These are phyloP conservation scores for Dromius quadrimaculatus DNA, from an alignment of 2,888 invertebrate genomes.

Conservation along the genomic window DNA sequence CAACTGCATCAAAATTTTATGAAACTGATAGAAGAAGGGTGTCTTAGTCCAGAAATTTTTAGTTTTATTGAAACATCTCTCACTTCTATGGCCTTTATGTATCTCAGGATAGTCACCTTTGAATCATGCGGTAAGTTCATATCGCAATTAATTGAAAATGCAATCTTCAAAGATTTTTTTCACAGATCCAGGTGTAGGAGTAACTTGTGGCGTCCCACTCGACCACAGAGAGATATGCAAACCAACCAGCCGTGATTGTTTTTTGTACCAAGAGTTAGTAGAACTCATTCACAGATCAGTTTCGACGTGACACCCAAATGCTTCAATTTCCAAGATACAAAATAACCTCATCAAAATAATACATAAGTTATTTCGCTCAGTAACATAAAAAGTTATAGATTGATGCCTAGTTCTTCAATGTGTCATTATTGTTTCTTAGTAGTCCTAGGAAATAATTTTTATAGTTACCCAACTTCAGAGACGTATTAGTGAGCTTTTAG, in stretches of 20 bases:
- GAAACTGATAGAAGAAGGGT: slow-evolving; percentile 68
- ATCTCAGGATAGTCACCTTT: slow-evolving; percentile 80
- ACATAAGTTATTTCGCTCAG: slow-evolving; percentile 6
- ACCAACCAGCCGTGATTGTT: slow-evolving; percentile 77
- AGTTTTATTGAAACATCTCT: slow-evolving; percentile 84
- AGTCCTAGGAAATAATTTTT: background rate
- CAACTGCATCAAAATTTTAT: slow-evolving; percentile 76
- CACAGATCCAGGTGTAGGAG: slow-evolving; percentile 85
- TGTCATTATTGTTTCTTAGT: background rate
- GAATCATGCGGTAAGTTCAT: slow-evolving; percentile 78
- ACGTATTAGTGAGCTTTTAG: slow-evolving; percentile 39
- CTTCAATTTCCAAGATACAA: background rate
- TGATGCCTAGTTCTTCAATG: too few species aligned
- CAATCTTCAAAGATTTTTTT: background rate
- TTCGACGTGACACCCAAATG: slow-evolving; percentile 31
- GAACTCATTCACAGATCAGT: slow-evolving; percentile 68
- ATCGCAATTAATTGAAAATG: background rate
- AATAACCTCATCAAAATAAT: background rate
- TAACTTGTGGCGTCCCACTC: slow-evolving; percentile 78
- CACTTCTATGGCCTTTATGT: slow-evolving; percentile 80
- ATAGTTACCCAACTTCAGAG: slow-evolving; percentile 19
- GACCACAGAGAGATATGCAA: slow-evolving; percentile 91
- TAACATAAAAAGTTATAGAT: slow-evolving; percentile 4
- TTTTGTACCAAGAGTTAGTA: slow-evolving; percentile 76
- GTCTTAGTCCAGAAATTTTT: slow-evolving; percentile 72